Base-by-base conservation (phyloP, 2,888 invertebrate species). In the Polydrusus tereticollis region DNA sequence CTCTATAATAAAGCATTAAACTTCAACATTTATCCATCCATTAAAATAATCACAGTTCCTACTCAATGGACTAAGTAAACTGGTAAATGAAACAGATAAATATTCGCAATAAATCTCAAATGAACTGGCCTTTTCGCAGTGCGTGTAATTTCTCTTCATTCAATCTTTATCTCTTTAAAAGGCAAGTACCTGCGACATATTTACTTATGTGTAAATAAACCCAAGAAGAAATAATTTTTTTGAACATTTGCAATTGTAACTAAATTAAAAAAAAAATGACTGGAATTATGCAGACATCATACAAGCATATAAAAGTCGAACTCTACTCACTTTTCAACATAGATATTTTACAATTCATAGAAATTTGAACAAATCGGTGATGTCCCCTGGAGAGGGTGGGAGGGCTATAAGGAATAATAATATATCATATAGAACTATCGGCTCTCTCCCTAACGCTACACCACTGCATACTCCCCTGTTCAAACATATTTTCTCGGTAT, bases 81-180 rank as follows among this genome's bases (percentile, higher is more conserved):
- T 63, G 50, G 63, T 63, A 50, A 50, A 63, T 50, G 63, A 63
- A 63, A 63, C 47, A 63, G 63, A 50, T 63, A 63, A 63, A 63
- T 29, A 20, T 63, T 12, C 20, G 33, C 50, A 47, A 63, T 63
- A 63, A 63, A 63, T 63, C 50, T 47, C 50, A 18, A 29, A 26
- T 18, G 33, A 63, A 63, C 63, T 47, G 50, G 47, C 29, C n/a
- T 21, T n/a, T n/a, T 33, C 47, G 7, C 47, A 21, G 33, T 50
- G 63, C 36, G 50, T 50, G 50, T 63, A 63, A 63, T 63, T 63
- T 63, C 45, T 62, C n/a, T 47, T 47, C 62, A 62, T 62, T 62
- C 62, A 63, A 2, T 6, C 16, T 60, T 43, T 21, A 50, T 26
- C 26, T 26, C 14, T 50, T 26, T 14, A 23, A 23, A 26, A 23